Percentiles rank a stretch among this genome's conserved stretches.
These are phyloP conservation scores for Sinocyclocheilus rhinocerous DNA, from an alignment of 2,113 vertebrate genomes.

Conservation along the genomic window DNA sequence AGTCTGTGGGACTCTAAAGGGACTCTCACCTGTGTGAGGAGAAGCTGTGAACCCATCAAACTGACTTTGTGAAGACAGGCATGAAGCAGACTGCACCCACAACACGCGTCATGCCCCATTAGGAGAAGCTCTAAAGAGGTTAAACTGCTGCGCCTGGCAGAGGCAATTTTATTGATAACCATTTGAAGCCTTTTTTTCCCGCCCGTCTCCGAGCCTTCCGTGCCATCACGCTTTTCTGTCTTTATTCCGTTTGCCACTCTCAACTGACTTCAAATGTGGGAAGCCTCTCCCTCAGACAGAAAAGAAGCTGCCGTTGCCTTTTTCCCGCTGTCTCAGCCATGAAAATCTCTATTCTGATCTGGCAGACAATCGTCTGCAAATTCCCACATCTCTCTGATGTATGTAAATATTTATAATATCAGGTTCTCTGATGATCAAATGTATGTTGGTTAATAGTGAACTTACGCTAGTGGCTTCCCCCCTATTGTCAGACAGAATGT, in stretches of 20 bases:
- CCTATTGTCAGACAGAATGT: constrained; percentile 33
- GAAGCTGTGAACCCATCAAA: constrained; percentile 74
- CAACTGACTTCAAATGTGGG: constrained; percentile 74
- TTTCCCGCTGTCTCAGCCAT: constrained; percentile 52
- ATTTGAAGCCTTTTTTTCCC: constrained; percentile 72
- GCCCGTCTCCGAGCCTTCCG: constrained; percentile 54
- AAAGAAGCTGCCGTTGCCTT: constrained; percentile 63
- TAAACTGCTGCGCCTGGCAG: constrained; percentile 79
- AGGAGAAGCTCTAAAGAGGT: constrained; percentile 77
- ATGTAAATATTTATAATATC: constrained; percentile 80
- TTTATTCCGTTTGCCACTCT: constrained; percentile 75
- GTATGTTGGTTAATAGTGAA: constrained; percentile 64
- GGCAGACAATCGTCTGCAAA: constrained; percentile 70
- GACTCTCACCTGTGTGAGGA: constrained; percentile 66
- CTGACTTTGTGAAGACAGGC: constrained; percentile 69
- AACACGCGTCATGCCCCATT: constrained; percentile 73
- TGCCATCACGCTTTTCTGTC: constrained; percentile 69
- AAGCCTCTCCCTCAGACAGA: constrained; percentile 61
- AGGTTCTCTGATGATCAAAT: constrained; percentile 76
- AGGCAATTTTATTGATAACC: constrained; percentile 77
- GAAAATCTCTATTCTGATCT: constrained; percentile 72
- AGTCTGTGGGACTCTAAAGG: constrained; percentile 69
- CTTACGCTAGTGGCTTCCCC: constrained; percentile 53
- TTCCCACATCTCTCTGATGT: constrained; percentile 68
- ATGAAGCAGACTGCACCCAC: constrained; percentile 68